Conservation (phyloP, 2,113 vertebrate species). For the Vanacampus margaritifer region DNA sequence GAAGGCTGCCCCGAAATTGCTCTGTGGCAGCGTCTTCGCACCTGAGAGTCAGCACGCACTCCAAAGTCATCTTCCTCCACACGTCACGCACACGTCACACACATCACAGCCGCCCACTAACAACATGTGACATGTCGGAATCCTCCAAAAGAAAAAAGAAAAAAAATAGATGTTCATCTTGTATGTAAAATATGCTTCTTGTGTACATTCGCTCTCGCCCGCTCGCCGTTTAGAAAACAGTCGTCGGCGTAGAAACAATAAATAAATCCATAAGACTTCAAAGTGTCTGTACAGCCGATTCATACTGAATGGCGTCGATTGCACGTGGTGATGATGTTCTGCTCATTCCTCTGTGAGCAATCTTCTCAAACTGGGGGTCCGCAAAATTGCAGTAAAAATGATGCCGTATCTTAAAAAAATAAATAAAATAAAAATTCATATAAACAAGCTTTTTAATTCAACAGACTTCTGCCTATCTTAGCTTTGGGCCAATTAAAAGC, state of each 20-base stretch:
- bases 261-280: slow-evolving; percentile 70
- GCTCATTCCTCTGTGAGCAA: slow-evolving; percentile 3
- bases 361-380: no score
- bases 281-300: slow-evolving; percentile 41
- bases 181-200: slow-evolving; percentile 63
- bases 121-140: slow-evolving; percentile 26
- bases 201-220: slow-evolving; percentile 49
- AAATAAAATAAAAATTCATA: no score
- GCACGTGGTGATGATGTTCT: slow-evolving; percentile 8
- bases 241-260: slow-evolving; percentile 50
- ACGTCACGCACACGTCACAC: neutral
- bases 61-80: neutral
- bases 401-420: no score
- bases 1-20: neutral
- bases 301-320: neutral
- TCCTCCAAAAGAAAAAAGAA: slow-evolving; percentile 67
- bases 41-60: slow-evolving; percentile 2
- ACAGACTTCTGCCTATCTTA: no score
- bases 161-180: slow-evolving; percentile 62
- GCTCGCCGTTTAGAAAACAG: slow-evolving; percentile 32
- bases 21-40: neutral
- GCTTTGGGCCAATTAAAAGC: no score
- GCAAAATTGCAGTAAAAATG: no score
- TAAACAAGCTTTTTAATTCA: no score
- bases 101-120: neutral